Base-by-base conservation (phyloP, 2,797 vertebrate genomes). In the Stomatorhinus walkeri region DNA sequence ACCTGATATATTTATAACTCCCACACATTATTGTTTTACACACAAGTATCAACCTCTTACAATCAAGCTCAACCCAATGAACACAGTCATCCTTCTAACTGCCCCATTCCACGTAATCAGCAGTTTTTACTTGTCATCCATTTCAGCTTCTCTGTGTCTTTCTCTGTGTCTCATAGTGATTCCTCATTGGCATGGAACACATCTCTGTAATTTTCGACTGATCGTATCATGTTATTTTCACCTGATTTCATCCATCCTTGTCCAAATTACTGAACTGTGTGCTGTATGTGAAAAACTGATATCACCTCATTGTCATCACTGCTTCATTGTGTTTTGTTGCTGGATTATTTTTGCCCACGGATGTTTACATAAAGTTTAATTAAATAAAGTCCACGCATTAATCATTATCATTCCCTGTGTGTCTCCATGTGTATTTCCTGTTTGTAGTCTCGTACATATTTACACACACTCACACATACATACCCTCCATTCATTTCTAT, bases 361-460 rank as follows among this genome's bases (percentile, higher is more conserved):
- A 79, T 48, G 83, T n/a, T 85, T 46, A 22, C 48, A 16, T 85
- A 36, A 43, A 10, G 14, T 32, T 79, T 7, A 22, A 19, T 86
- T 54, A 86, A 86, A 86, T 86, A 86, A 86, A 86, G 49, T 54
- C 84, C 24, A 32, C 49, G 2, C 49, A 52, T 86, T 5, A 54
- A 54, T 28, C 84, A 52, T 52, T 12, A 32, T 54, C 51, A 86
- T 86, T 51, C 32, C 49, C n/a, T 28, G 16, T 51, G 22, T 52
- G 84, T 54, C 84, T 54, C 84, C 24, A 49, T 84, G 28, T 72
- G 19, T 48, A 12, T 85, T 49, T 51, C 49, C 49, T 54, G 24
- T 86, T 49, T 85, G 83, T 81, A 16, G 24, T 52, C 24, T 85
- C 49, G 14, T 86, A 32, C 49, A 54, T 52, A 14, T 28, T 68